Base-by-base conservation (phyloP, 64 coral and sea anemone species). In the Porites lutea region DNA sequence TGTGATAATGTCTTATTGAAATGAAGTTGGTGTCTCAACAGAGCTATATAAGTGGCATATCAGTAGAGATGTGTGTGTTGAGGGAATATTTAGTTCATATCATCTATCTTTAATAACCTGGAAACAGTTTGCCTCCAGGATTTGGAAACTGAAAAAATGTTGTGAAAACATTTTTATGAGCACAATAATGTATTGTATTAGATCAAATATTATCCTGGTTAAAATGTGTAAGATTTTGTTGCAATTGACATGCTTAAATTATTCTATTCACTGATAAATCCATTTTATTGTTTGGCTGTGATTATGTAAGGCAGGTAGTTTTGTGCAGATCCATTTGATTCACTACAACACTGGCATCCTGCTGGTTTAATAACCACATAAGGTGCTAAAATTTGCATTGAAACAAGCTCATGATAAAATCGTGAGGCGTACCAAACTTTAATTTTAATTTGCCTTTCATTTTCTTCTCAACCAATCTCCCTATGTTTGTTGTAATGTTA, bases 101-200 rank as follows among this genome's bases (percentile, higher is more conserved):
- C 81, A 84, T 84, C 60, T 68, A 84, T 84, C 62, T 84, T 84
- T 67, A 67, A 84, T 69, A 84, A 84, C 81, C 53, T 52, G 63
- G 69, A 83, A 83, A 67, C 79, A 83, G 79, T 83, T 64, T 78
- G 75, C 52, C 57, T 3, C 59, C 60, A 49, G 43, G 15, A 19
- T 47, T 18, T n/a, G 16, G 15, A n/a, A 82, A 65, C 60, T 13
- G 63, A 60, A 45, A 65, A 45, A 84, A 68, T 46, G 13, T 83
- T 65, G 65, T 84, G 46, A 49, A 66, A 44, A 22, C 69, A 13
- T 68, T 3, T 18, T 48, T 18, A 6, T 21, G 9, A 13, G 10
- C 63, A 49, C 27, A 37, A 44, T 14, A 13, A 19, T 64, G 59
- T 19, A 82, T 48, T 16, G 63, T 23, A 13, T 8, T 82, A 13